phyloP scores from a whole-genome alignment of 1,140 invertebrate genomes.

The Drosophila miranda region DNA sequence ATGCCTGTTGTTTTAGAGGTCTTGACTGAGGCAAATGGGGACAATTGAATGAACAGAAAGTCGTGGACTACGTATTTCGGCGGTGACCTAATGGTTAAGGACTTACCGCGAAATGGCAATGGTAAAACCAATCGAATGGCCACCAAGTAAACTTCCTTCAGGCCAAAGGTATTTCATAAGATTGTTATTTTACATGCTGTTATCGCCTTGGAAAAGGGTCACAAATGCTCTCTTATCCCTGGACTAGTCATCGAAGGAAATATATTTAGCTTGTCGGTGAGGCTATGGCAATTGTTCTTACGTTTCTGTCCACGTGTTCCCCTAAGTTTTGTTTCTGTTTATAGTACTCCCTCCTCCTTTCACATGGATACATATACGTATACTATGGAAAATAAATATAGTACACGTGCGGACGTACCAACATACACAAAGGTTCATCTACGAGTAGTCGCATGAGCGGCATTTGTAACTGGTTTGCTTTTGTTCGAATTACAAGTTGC shows the following conservation, averaged over 20 bases:
- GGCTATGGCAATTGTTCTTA: too few species aligned
- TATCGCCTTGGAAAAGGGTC: too few species aligned
- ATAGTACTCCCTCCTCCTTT: too few species aligned
- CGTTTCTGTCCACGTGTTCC: too few species aligned
- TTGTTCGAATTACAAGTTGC: conserved; percentile 64
- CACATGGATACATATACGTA: too few species aligned
- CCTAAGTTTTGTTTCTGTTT: too few species aligned
- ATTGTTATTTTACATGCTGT: too few species aligned
- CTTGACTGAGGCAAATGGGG: conserved; percentile 22
- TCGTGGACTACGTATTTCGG: conserved; percentile 36
- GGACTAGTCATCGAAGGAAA: too few species aligned
- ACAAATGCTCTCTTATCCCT: too few species aligned
- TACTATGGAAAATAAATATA: too few species aligned
- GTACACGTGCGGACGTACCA: too few species aligned
- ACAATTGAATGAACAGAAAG: conserved; percentile 40
- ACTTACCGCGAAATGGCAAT: conserved; percentile 82
- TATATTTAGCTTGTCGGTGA: too few species aligned
- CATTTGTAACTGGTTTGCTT: conserved; percentile 55
- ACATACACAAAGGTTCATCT: background rate
- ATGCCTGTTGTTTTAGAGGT: conserved; percentile 35
- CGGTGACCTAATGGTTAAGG: conserved; percentile 15
- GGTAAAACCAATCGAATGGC: conserved; percentile 81
- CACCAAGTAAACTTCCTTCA: conserved; percentile 16
- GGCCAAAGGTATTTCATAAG: background rate
- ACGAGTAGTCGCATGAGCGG: conserved; percentile 8